Percentiles rank a stretch among this genome's conserved stretches.
These are phyloP conservation scores for Drosophila mojavensis DNA, from an alignment of 1,140 invertebrate species.

Conservation along the genomic window DNA sequence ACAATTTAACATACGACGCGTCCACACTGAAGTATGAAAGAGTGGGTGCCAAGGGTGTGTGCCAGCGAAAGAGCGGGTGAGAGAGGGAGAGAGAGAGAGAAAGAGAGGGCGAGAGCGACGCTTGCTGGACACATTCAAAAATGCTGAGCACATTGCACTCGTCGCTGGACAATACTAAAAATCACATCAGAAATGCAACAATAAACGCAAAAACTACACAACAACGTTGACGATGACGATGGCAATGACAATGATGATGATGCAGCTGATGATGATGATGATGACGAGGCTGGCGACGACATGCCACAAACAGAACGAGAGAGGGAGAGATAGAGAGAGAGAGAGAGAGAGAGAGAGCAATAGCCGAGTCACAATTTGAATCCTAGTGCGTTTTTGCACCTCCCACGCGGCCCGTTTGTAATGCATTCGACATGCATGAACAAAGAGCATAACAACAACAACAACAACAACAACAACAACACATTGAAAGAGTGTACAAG, in stretches of 20 bases:
- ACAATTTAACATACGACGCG: slow-evolving; percentile 72
- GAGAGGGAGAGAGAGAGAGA: background rate
- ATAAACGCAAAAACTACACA: slow-evolving; percentile 81
- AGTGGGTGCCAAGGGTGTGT: background rate
- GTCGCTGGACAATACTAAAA: slow-evolving; percentile 82
- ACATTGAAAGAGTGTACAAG: slow-evolving; percentile 30
- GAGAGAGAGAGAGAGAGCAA: slow-evolving; percentile 14
- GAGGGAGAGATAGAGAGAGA: too few species aligned
- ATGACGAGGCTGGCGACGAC: slow-evolving; percentile 60
- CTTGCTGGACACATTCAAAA: slow-evolving; percentile 68
- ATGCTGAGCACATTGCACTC: slow-evolving; percentile 79
- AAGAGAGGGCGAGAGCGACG: background rate
- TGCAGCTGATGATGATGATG: slow-evolving; percentile 49
- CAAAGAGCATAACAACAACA: slow-evolving; percentile 53
- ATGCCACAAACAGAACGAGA: slow-evolving; percentile 31
- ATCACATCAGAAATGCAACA: slow-evolving; percentile 83
- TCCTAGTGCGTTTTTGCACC: slow-evolving; percentile 20
- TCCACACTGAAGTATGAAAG: slow-evolving; percentile 11
- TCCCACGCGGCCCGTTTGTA: slow-evolving; percentile 34
- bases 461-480: slow-evolving; percentile 42
- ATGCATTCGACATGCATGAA: slow-evolving; percentile 81
- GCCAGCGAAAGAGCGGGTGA: background rate
- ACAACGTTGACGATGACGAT: slow-evolving; percentile 41
- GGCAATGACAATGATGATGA: slow-evolving; percentile 42
- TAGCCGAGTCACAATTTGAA: slow-evolving; percentile 37